Base-by-base conservation (phyloP, 2,113 vertebrate species). In the Plestiodon gilberti region DNA sequence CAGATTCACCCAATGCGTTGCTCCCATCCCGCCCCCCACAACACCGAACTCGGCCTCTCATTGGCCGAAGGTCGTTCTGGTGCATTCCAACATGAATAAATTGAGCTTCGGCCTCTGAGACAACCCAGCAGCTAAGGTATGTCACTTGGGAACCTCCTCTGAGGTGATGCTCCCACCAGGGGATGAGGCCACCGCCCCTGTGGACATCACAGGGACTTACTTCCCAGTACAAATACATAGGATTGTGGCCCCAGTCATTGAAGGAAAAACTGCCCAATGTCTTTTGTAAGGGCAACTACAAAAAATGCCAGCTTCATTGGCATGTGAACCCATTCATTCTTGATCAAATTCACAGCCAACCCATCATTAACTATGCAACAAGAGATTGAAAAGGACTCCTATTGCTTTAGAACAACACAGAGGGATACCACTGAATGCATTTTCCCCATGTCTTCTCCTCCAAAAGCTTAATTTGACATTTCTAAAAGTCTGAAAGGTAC, bases 361-460 rank as follows among this genome's bases (percentile, higher is more conserved):
- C 5, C 81, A 89, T 88, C 25, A 35, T 89, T 75, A 85, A 78
- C 82, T 90, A 71, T 85, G 25, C 65, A 40, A 9, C 30, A 81
- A 17, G 9, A 86, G 69, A 84, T 0, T 0, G 0, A 38, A 67
- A 86, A 79, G 11, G 38, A 83, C 7, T 57, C 52, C 13, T 8
- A 43, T 43, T 91, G 25, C 8, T 83, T 71, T 73, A 73, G 18
- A 89, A 85, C 10, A 76, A 59, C 0, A 17, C 35, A 62, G 59
- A 33, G 61, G 55, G 11, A 83, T 89, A 74, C 48, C 78, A 35
- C n/a, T 61, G 35, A 43, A n/a, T 70, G 64, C 1, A 25, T 70
- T 3, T 15, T 23, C 1, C 3, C 52, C 48, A 83, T 38, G 2
- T 22, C 6, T 89, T 6, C 10, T 40, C 0, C 1, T 2, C 25